Conservation (phyloP, 2,797 vertebrate genomes). For the Sciurus carolinensis region DNA sequence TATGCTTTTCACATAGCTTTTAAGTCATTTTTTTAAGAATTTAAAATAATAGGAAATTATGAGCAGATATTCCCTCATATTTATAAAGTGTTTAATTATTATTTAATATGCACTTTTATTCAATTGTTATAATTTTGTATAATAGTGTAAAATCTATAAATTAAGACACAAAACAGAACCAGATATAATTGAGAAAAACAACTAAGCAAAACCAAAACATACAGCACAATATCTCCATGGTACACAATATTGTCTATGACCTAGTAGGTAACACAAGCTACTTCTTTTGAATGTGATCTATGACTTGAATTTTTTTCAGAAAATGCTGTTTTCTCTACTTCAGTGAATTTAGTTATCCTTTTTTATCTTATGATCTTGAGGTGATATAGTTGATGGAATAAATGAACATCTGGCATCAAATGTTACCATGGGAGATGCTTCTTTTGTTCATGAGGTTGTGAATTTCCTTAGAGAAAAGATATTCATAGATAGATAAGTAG, state of each 20-base stretch:
- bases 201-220: not conserved
- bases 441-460: not conserved
- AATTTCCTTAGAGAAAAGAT: not conserved
- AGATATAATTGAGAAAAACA: not conserved
- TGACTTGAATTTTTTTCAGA: not conserved
- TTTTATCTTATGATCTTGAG: not conserved
- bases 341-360: not conserved
- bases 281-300: accelerated
- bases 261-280: not conserved
- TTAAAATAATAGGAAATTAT: not conserved
- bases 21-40: not conserved
- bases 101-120: not conserved
- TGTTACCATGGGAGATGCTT: not conserved
- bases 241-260: not conserved
- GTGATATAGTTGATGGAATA: not conserved
- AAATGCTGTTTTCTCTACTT: not conserved
- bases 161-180: not conserved
- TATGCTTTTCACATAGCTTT: not conserved
- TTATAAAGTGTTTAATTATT: not conserved
- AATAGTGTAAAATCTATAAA: not conserved
- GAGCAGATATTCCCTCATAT: not conserved
- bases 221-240: accelerated
- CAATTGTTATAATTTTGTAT: not conserved
- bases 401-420: too few relatives aligned
- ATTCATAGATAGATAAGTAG: accelerated